Percentiles rank a stretch among this genome's conserved stretches.
These are phyloP conservation scores for Drosophila antonietae DNA, from an alignment of 2,888 invertebrate species.

Conservation along the genomic window DNA sequence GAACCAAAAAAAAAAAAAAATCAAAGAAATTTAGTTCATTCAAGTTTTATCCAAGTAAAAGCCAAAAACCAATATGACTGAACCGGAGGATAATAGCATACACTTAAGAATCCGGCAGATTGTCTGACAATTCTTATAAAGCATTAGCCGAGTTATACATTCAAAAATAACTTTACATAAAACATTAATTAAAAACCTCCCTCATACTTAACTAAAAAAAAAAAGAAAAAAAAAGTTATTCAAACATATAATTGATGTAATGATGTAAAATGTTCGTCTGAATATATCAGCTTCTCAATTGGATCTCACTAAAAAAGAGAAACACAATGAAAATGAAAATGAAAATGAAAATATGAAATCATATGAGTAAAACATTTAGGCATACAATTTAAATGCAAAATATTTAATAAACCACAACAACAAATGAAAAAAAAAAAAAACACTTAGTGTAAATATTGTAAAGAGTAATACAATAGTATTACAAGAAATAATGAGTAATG, in stretches of 20 bases:
- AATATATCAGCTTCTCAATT: conserved; percentile 76
- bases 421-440: conserved; percentile 17
- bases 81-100: conserved; percentile 29
- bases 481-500: conserved; percentile 29
- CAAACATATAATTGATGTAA: conserved; percentile 37
- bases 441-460: conserved; percentile 81
- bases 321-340: conserved; percentile 26
- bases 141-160: conserved; percentile 67
- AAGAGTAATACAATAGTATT: conserved; percentile 70
- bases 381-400: conserved; percentile 44
- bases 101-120: conserved; percentile 29
- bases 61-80: conserved; percentile 37
- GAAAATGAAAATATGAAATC: conserved; percentile 25
- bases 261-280: conserved; percentile 68
- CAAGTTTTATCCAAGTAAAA: conserved; percentile 23
- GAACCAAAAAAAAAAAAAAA: conserved; percentile 27
- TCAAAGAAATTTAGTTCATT: conserved; percentile 29
- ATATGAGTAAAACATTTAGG: conserved; percentile 47
- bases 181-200: conserved; percentile 34
- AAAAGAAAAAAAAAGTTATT: conserved; percentile 44
- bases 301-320: conserved; percentile 69
- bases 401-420: conserved; percentile 39
- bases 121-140: conserved; percentile 59
- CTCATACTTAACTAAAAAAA: conserved; percentile 26
- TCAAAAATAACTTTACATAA: conserved; percentile 56